These are phyloP conservation scores for Molossus molossus DNA, from an alignment of 2,797 vertebrate species.

Conservation along the genomic window DNA sequence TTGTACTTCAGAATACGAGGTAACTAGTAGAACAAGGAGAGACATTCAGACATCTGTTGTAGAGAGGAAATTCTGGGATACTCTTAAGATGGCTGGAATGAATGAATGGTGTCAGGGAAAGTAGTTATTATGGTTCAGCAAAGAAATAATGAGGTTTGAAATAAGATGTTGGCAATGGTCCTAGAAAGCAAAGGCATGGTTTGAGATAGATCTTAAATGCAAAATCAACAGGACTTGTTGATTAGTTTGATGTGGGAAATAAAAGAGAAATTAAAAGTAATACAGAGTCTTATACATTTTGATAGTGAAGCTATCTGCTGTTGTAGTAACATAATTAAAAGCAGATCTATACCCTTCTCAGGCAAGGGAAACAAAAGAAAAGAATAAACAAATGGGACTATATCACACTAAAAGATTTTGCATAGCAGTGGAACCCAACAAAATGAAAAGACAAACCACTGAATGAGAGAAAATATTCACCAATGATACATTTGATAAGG, in stretches of 20 bases:
- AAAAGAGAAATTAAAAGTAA: conserved; percentile 1
- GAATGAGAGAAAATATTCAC: background rate
- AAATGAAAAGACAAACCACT: background rate
- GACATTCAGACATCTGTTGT: background rate
- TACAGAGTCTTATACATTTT: background rate
- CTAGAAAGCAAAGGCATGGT: background rate
- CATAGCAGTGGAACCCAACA: background rate
- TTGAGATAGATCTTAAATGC: background rate
- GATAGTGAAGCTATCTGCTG: background rate
- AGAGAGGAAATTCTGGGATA: background rate
- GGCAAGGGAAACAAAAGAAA: background rate
- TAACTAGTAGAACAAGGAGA: background rate
- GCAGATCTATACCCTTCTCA: background rate
- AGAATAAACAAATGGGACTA: background rate
- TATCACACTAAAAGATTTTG: background rate
- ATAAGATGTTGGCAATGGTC: background rate
- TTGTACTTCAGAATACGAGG: background rate
- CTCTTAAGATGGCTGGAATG: background rate
- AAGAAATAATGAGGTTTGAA: background rate
- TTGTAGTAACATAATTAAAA: background rate
- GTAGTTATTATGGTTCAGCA: background rate
- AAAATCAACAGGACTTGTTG: background rate
- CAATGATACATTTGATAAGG: background rate
- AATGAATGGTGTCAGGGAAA: background rate
- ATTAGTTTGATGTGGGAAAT: background rate